A percentile compares a stretch with the other conserved stretches of the same genome.
Conservation (phyloP, 2,888 invertebrate genomes). For the Tachina fera region DNA sequence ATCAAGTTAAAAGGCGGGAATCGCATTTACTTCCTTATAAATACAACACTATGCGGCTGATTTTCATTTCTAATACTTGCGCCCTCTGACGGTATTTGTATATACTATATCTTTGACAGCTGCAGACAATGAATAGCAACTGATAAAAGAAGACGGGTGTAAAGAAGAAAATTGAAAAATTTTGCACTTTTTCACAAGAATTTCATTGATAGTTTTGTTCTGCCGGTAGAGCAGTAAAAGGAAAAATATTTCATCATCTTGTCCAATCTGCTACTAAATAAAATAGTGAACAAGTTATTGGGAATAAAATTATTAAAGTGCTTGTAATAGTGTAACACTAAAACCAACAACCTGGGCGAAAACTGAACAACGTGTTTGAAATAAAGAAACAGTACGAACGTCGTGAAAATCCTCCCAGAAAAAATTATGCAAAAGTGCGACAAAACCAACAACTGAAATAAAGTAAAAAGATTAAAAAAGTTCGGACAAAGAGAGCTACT, state of each 20-base stretch:
- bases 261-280: background rate
- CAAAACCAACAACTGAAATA: background rate
- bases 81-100: background rate
- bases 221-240: conserved; percentile 60
- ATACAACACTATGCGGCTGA: conserved; percentile 2
- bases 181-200: conserved; percentile 61
- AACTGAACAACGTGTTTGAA: conserved; percentile 60
- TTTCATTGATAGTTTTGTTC: conserved; percentile 51
- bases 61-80: background rate
- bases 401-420: conserved; percentile 33
- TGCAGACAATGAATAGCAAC: background rate
- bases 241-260: conserved; percentile 8
- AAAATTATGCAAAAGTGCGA: conserved; percentile 62
- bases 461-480: conserved; percentile 3
- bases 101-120: background rate
- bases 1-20: too few relatives aligned
- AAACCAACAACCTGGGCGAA: conserved; percentile 9
- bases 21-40: too few relatives aligned
- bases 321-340: background rate
- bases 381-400: conserved; percentile 21
- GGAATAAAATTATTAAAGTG: background rate
- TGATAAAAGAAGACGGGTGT: conserved; percentile 31
- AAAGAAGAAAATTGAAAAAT: conserved; percentile 42
- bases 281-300: background rate
- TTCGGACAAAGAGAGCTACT: conserved; percentile 14